Evolutionary conservation across 2,113 vertebrate genomes (phyloP).

Genomic region (Sylvietta virens): DNA sequence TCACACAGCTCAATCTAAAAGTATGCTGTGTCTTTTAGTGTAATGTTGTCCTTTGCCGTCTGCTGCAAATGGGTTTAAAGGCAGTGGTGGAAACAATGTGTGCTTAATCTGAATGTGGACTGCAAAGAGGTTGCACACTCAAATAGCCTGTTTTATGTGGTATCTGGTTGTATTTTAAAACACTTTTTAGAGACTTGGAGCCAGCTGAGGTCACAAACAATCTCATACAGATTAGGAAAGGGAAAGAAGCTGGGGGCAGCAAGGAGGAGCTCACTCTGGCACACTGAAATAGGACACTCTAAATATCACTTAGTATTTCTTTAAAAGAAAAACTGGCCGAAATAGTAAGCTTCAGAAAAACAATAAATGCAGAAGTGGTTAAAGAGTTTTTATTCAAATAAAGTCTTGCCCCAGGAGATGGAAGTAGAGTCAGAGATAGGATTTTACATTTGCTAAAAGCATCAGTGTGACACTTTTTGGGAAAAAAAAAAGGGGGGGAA

Average conservation of each 20-base stretch:
- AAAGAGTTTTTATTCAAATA: constrained; percentile 63
- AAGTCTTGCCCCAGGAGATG: constrained; percentile 51
- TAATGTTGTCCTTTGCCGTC: background rate
- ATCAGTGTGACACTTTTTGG: constrained; percentile 60
- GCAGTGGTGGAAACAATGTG: background rate
- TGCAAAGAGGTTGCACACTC: background rate
- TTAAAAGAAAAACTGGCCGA: constrained; percentile 28
- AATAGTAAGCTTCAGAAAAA: background rate
- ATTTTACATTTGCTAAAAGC: constrained; percentile 69
- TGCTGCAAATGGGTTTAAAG: constrained; percentile 19
- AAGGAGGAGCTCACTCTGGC: background rate
- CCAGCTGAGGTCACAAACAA: constrained; percentile 38
- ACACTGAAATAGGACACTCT: constrained; percentile 32
- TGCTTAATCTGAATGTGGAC: constrained; percentile 2
- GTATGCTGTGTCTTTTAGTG: background rate
- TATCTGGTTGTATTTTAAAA: constrained; percentile 59
- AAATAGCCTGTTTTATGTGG: constrained; percentile 22
- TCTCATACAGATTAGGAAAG: constrained; percentile 28
- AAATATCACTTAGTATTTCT: constrained; percentile 17
- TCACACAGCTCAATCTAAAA: background rate
- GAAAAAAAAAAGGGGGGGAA: background rate
- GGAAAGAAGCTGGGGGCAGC: background rate
- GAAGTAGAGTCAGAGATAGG: constrained; percentile 35
- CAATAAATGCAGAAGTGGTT: constrained; percentile 31
- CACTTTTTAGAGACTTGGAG: constrained; percentile 8